Evolutionary conservation across 1,140 invertebrate species (phyloP).

Genomic region (Magallana angulata): DNA sequence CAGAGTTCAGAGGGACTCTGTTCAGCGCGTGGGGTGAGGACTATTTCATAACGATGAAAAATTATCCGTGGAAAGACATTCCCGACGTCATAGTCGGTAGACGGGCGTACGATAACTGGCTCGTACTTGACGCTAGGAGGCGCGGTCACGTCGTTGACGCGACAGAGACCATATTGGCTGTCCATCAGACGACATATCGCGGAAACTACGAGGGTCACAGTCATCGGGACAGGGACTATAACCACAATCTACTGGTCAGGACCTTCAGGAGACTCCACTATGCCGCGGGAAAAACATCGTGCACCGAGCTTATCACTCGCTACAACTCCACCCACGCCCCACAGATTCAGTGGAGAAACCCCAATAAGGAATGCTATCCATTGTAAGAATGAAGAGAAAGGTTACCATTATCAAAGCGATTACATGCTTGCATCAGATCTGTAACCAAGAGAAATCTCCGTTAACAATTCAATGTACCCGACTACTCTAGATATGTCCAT

Average conservation of each 20-base stretch:
- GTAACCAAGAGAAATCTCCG: too few relatives aligned
- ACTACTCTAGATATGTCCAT: too few relatives aligned
- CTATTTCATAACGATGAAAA: constrained; percentile 61
- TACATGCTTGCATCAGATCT: too few relatives aligned
- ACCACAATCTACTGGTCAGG: constrained; percentile 45
- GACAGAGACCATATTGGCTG: constrained; percentile 58
- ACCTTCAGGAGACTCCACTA: constrained; percentile 42
- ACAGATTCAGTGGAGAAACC: constrained; percentile 18
- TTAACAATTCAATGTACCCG: too few relatives aligned
- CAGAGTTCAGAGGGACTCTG: constrained; percentile 48
- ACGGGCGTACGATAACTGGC: constrained; percentile 63
- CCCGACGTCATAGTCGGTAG: constrained; percentile 61
- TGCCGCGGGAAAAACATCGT: constrained; percentile 47
- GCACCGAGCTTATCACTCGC: constrained; percentile 27
- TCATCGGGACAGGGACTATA: constrained; percentile 53
- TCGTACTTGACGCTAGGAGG: constrained; percentile 55
- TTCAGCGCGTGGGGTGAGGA: constrained; percentile 63
- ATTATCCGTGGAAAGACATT: constrained; percentile 63
- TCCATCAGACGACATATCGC: constrained; percentile 60
- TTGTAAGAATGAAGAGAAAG: background rate
- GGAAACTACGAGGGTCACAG: constrained; percentile 56
- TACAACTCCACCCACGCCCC: background rate
- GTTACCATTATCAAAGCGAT: too few relatives aligned
- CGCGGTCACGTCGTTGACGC: constrained; percentile 55
- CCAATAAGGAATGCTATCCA: constrained; percentile 5